Conservation (phyloP, 2,113 vertebrate genomes). For the Syngnathoides biaculeatus region DNA sequence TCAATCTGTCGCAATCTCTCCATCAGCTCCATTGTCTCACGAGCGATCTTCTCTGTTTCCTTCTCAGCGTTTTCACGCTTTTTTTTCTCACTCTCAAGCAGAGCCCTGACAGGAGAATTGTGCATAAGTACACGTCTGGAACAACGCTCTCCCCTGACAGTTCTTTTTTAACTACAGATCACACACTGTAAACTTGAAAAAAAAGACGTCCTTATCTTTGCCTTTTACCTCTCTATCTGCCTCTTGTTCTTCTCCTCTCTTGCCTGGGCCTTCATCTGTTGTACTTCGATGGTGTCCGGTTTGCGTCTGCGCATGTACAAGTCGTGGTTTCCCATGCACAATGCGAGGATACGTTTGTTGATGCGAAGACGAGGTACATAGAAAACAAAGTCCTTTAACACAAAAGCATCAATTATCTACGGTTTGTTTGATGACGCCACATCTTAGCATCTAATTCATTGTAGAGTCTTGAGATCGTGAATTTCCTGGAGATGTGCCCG, state of each 20-base stretch:
- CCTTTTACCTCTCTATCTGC: constrained; percentile 84
- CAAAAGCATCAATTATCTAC: constrained; percentile 1
- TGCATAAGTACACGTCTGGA: constrained; percentile 57
- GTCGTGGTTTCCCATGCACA: constrained; percentile 99
- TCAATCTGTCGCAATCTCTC: constrained; percentile 90
- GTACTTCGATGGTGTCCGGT: constrained; percentile 97
- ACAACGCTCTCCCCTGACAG: constrained; percentile 46
- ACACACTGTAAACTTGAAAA: constrained; percentile 53
- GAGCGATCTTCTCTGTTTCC: constrained; percentile 95
- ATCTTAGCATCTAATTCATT: constrained; percentile 4
- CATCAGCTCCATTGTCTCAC: constrained; percentile 95
- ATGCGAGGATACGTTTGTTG: constrained; percentile 95
- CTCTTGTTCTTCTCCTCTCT: constrained; percentile 95
- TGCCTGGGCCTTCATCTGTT: constrained; percentile 99
- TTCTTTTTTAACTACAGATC: constrained; percentile 50
- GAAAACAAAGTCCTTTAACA: constrained; percentile 90
- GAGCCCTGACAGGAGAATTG: constrained; percentile 79
- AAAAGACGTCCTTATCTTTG: constrained; percentile 21
- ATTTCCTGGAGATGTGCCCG: neutral
- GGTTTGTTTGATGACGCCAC: constrained; percentile 5
- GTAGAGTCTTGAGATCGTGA: neutral
- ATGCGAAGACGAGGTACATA: constrained; percentile 94
- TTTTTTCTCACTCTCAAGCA: constrained; percentile 96
- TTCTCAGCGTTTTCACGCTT: constrained; percentile 94
- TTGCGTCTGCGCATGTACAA: constrained; percentile 97